Evolutionary conservation across 2,888 invertebrate species (phyloP), one percentile per base, ranked within the genome.

Genomic region (Stenolophus ochropezus): DNA sequence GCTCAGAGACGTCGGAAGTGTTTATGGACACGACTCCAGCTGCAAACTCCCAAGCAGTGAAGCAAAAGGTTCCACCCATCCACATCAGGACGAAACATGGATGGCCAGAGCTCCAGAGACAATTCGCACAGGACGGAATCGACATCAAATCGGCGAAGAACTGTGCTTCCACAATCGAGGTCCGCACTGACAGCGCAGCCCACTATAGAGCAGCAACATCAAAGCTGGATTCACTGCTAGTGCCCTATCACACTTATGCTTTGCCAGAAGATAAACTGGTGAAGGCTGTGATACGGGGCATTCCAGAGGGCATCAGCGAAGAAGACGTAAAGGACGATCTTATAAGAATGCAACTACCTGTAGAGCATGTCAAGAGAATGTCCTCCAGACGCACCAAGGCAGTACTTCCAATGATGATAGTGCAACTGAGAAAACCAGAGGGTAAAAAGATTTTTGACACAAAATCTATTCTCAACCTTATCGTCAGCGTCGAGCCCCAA

Each of bases 401-500:
- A 11, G 47, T 6, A 11, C 47, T 23, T 4, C 74, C 77, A 1
- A 47, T 47, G 25, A 51, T 56, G 23, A 20, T 76, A 4, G 27
- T 76, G 25, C 77, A 56, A 21, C 25, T 76, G 0, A 23, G 69
- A 4, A 76, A 76, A 21, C 49, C 23, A 71, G 71, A 8, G 0
- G 49, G 25, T 3, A 74, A 0, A 1, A 18, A 51, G 8, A 76
- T 76, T 1, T 76, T 27, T 65, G 16, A 20, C 1, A 14, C 73
- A 5, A 76, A 0, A 58, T 71, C 73, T 11, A 5, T 53, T 8
- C 4, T 53, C 8, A 53, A 53, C 20, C 5, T 53, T 4, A 20
- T 51, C 2, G 27, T 77, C 1, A 61, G 18, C 1, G 47, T 71
- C 2, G 79, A 79, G 21, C 51, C 65, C 6, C 23, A 33, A 6